These are phyloP conservation scores for Nephrotoma flavescens DNA, from an alignment of 2,888 invertebrate genomes.

Conservation along the genomic window DNA sequence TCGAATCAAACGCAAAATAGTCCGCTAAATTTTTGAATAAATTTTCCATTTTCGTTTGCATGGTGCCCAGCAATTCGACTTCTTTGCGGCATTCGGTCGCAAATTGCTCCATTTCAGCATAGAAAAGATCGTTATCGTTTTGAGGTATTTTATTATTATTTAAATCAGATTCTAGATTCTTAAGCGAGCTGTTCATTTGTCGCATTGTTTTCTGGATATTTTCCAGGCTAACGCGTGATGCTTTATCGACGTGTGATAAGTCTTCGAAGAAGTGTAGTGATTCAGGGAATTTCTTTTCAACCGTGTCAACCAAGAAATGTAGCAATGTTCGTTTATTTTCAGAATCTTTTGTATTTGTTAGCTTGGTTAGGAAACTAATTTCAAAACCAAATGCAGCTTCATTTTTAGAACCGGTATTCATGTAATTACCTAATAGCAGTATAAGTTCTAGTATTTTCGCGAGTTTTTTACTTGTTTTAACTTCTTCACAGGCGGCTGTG, in stretches of 20 bases:
- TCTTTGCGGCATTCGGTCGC: slow-evolving; percentile 70
- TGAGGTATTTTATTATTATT: slow-evolving; percentile 70
- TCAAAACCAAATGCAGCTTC: slow-evolving; percentile 93
- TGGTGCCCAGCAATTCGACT: slow-evolving; percentile 76
- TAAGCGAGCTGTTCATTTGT: slow-evolving; percentile 76
- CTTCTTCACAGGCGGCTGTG: slow-evolving; percentile 90
- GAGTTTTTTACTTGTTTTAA: slow-evolving; percentile 78
- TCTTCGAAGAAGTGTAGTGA: slow-evolving; percentile 71
- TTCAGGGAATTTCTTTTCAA: slow-evolving; percentile 81
- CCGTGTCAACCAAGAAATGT: slow-evolving; percentile 78
- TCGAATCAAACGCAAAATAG: slow-evolving; percentile 82
- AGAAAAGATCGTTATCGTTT: slow-evolving; percentile 69
- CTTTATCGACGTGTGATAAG: slow-evolving; percentile 78
- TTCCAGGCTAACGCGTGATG: slow-evolving; percentile 73
- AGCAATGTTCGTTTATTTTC: slow-evolving; percentile 86
- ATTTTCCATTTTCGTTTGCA: slow-evolving; percentile 86
- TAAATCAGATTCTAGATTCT: slow-evolving; percentile 80
- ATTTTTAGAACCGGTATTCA: slow-evolving; percentile 91
- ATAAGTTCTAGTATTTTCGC: slow-evolving; percentile 79
- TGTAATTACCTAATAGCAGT: slow-evolving; percentile 84
- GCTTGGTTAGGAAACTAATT: slow-evolving; percentile 86
- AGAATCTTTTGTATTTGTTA: slow-evolving; percentile 80
- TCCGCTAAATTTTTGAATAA: slow-evolving; percentile 73
- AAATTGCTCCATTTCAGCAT: slow-evolving; percentile 82
- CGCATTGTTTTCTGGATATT: slow-evolving; percentile 63